Evolutionary conservation across 2,888 invertebrate species (phyloP).

Genomic region (Anticlea derivata): DNA sequence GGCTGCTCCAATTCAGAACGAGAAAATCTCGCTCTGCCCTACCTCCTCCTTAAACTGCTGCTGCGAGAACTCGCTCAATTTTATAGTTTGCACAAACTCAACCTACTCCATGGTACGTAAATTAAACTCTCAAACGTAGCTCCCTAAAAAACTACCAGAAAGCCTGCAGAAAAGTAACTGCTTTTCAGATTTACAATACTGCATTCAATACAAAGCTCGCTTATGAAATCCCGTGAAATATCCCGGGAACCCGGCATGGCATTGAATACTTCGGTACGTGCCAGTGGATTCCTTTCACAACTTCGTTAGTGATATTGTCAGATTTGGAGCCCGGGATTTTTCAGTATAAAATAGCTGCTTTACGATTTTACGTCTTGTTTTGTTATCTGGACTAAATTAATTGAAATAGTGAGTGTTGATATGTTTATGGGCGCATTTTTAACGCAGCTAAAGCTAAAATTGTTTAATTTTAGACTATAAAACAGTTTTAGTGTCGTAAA

Average conservation of each 20-base stretch:
- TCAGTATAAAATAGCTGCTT: slow-evolving; percentile 30
- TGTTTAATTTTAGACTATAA: neutral
- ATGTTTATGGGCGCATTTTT: slow-evolving; percentile 1
- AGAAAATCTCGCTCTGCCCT: too few species aligned
- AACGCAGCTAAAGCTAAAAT: neutral
- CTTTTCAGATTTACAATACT: slow-evolving; percentile 8
- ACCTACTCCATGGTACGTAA: too few species aligned
- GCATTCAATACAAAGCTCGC: slow-evolving; percentile 1
- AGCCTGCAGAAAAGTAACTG: slow-evolving; percentile 5
- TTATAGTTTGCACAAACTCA: too few species aligned
- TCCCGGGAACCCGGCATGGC: slow-evolving; percentile 8
- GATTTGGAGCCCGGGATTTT: slow-evolving; percentile 17
- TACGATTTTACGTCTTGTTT: slow-evolving; percentile 14
- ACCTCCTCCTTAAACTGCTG: too few species aligned
- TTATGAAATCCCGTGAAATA: slow-evolving; percentile 12
- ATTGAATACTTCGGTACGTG: slow-evolving; percentile 31
- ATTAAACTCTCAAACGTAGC: neutral
- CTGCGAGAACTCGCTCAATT: too few species aligned
- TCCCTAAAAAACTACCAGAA: neutral
- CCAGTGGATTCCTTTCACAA: slow-evolving; percentile 21
- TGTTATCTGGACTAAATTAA: neutral
- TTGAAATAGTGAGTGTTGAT: neutral
- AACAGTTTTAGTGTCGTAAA: neutral
- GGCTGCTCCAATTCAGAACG: too few species aligned
- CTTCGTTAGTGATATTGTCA: slow-evolving; percentile 37